These are phyloP conservation scores for Eudemis profundana DNA, from an alignment of 2,888 invertebrate genomes.

Conservation along the genomic window DNA sequence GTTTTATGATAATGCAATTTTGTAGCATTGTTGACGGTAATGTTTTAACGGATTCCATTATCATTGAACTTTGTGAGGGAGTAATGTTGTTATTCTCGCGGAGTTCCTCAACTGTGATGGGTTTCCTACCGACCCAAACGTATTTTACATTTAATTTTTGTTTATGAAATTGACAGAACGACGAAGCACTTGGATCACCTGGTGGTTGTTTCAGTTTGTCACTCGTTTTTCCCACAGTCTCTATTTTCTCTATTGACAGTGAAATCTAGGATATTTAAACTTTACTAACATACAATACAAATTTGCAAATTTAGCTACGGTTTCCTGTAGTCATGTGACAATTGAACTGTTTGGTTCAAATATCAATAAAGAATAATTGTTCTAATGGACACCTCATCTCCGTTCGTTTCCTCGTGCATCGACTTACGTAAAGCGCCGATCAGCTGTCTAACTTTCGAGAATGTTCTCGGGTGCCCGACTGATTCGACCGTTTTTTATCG, in stretches of 20 bases:
- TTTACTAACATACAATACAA: too few species aligned
- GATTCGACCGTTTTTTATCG: conserved; percentile 49
- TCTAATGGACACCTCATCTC: conserved; percentile 17
- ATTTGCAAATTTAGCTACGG: too few species aligned
- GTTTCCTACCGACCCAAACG: too few species aligned
- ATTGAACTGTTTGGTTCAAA: neutral
- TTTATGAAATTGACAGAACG: too few species aligned
- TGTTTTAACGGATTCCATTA: conserved; percentile 40
- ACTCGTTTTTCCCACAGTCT: too few species aligned
- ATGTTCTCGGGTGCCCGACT: conserved; percentile 51
- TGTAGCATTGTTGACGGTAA: conserved; percentile 37
- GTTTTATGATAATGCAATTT: conserved; percentile 43
- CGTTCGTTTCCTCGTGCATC: conserved; percentile 33
- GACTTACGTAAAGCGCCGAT: conserved; percentile 49
- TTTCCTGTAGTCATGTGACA: neutral
- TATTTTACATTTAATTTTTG: too few species aligned
- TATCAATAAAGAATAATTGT: conserved; percentile 18
- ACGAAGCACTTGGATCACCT: too few species aligned
- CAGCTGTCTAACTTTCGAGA: conserved; percentile 53
- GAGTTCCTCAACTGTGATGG: neutral
- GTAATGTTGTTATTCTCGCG: conserved; percentile 2
- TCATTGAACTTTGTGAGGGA: conserved; percentile 27
- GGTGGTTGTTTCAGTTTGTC: too few species aligned
- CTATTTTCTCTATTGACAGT: too few species aligned
- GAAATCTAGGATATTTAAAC: too few species aligned